Evolutionary conservation across 2,113 vertebrate genomes (phyloP).

Genomic region (Brachyistius frenatus): DNA sequence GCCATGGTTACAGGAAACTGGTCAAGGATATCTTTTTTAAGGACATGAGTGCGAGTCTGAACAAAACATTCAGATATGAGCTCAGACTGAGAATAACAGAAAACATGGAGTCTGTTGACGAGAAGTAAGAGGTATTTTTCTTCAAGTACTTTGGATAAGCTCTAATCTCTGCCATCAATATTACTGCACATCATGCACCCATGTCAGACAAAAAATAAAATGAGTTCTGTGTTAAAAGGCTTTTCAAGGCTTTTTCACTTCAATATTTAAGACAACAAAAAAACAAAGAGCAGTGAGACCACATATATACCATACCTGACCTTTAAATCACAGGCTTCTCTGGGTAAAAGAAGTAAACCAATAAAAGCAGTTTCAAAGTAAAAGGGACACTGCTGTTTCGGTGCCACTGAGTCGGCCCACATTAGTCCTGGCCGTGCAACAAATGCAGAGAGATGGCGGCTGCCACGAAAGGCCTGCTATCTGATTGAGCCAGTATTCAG

Average conservation of each 20-base stretch:
- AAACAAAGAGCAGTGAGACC: background rate
- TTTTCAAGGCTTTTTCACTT: constrained; percentile 4
- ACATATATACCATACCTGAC: constrained; percentile 5
- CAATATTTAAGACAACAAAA: constrained; percentile 20
- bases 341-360: constrained; percentile 11
- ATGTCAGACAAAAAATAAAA: background rate
- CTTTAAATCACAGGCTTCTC: constrained; percentile 20
- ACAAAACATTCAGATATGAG: constrained; percentile 1
- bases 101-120: background rate
- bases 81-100: background rate
- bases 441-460: constrained; percentile 51
- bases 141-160: background rate
- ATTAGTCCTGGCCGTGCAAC: constrained; percentile 31
- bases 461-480: constrained; percentile 50
- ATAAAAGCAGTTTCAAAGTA: constrained; percentile 38
- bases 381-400: constrained; percentile 24
- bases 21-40: constrained; percentile 67
- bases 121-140: background rate
- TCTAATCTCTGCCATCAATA: background rate
- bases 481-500: constrained; percentile 68
- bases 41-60: constrained; percentile 20
- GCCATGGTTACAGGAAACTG: constrained; percentile 83
- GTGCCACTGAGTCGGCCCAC: constrained; percentile 3
- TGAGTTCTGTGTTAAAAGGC: background rate
- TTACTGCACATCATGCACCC: background rate